Evolutionary conservation across 2,888 invertebrate genomes (phyloP), one percentile per base, ranked within the genome.

Genomic region (Eudasyphora cyanicolor): DNA sequence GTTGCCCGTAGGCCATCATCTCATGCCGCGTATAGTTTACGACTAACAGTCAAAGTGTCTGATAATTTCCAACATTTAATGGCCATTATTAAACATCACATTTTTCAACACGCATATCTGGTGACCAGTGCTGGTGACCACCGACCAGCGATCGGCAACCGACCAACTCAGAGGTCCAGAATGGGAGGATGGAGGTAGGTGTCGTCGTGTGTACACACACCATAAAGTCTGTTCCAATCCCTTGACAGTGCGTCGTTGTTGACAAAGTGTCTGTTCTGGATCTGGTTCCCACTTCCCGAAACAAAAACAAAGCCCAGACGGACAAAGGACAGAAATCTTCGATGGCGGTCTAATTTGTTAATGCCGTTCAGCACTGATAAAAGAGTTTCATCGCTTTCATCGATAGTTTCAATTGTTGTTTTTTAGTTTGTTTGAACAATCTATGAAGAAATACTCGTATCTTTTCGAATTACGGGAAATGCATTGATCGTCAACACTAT

Each of bases 21-120:
- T 19, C 87, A 88, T 90, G 87, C 86, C 87, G 87, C 88, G 88
- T 88, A 88, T 87, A 88, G 88, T 90, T 90, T 90, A 91, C 88
- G 90, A 86, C 86, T 88, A 79, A 79, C 79, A 79, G 80, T 79
- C 81, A 79, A 79, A 86, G 87, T 89, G 89, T 89, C 90, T 89
- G 90, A 90, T 89, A 90, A 91, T 89, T 90, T 90, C 86, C 85
- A 86, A 88, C 88, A 88, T 90, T 90, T 90, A 90, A 90, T 91
- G 90, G 90, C 90, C 89, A 88, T 90, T 91, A 88, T 89, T 89
- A 90, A 89, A 89, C 90, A 91, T 90, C 90, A 90, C 89, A 90
- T 90, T 91, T 90, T 90, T 90, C 91, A 90, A 89, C 90, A 89
- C 89, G 89, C 88, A 81, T 84, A 84, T 81, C 84, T 81, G 75